A percentile compares a stretch with the other conserved stretches of the same genome.
Evolutionary conservation across 2,113 vertebrate genomes (phyloP).

Genomic region (Tor tambroides): DNA sequence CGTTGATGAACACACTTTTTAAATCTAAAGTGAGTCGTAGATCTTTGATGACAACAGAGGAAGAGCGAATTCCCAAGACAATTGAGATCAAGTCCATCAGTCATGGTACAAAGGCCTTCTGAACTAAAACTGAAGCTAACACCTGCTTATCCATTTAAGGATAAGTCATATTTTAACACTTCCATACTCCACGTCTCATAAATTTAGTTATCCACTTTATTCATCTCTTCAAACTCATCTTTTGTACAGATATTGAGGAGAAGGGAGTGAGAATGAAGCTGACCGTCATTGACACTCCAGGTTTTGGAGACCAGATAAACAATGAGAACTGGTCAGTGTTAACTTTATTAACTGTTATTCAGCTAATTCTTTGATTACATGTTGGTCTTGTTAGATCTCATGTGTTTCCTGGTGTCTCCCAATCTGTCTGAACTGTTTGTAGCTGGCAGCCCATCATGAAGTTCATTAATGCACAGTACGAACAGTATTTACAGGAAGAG

Average conservation of each 20-base stretch:
- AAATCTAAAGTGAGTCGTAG: slow-evolving; percentile 98
- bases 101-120: slow-evolving; percentile 79
- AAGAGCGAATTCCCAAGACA: slow-evolving; percentile 95
- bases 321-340: slow-evolving; percentile 94
- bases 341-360: neutral
- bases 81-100: slow-evolving; percentile 98
- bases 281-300: slow-evolving; percentile 80
- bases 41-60: slow-evolving; percentile 82
- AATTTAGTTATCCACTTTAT: neutral
- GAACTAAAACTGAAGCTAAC: neutral
- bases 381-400: neutral
- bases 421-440: slow-evolving; percentile 11
- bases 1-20: slow-evolving; percentile 98
- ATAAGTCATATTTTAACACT: neutral
- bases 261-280: slow-evolving; percentile 98
- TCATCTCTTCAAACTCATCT: neutral
- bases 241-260: slow-evolving; percentile 89
- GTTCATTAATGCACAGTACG: slow-evolving; percentile 89
- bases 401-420: slow-evolving; percentile 33
- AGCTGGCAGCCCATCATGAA: slow-evolving; percentile 92
- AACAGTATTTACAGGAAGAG: slow-evolving; percentile 88
- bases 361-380: neutral
- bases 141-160: neutral
- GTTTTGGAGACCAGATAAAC: slow-evolving; percentile 95
- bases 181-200: neutral